Percentiles rank a stretch among this genome's conserved stretches.
These are phyloP conservation scores for Dipodomys ordii DNA, from an alignment of 2,113 vertebrate genomes.

Conservation along the genomic window DNA sequence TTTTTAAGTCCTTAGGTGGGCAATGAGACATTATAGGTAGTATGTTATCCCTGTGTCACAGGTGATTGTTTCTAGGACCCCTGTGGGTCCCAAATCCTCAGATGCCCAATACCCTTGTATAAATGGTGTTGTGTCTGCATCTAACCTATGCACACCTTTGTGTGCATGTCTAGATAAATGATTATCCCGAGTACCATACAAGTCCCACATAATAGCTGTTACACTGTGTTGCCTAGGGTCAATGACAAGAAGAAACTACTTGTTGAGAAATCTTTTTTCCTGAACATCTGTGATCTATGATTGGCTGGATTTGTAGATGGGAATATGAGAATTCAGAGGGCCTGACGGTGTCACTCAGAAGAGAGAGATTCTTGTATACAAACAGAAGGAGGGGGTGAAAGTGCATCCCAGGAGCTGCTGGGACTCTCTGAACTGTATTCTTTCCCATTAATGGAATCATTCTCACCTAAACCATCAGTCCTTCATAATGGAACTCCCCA, in stretches of 20 bases:
- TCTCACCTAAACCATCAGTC: neutral
- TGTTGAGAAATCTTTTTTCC: no score
- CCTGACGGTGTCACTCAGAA: neutral
- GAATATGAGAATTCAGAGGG: neutral
- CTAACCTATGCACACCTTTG: neutral
- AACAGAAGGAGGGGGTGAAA: neutral
- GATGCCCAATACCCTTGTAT: neutral
- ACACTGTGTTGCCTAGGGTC: no score
- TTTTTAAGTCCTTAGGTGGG: neutral
- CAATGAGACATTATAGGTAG: neutral
- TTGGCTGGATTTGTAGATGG: neutral
- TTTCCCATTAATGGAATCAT: neutral
- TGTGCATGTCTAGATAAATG: neutral
- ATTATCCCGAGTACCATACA: neutral
- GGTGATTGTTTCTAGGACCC: neutral
- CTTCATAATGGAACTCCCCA: neutral
- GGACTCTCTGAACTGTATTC: neutral
- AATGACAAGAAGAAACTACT: no score
- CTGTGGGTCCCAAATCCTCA: neutral
- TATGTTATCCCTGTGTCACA: neutral
- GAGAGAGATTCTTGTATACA: neutral
- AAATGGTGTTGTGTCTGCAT: neutral
- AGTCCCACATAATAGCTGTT: no score
- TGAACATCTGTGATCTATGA: neutral
- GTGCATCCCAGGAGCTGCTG: rapidly evolving